Evolutionary conservation across 1,140 invertebrate species (phyloP).

Genomic region (Mycetomoellerius zeteki): DNA sequence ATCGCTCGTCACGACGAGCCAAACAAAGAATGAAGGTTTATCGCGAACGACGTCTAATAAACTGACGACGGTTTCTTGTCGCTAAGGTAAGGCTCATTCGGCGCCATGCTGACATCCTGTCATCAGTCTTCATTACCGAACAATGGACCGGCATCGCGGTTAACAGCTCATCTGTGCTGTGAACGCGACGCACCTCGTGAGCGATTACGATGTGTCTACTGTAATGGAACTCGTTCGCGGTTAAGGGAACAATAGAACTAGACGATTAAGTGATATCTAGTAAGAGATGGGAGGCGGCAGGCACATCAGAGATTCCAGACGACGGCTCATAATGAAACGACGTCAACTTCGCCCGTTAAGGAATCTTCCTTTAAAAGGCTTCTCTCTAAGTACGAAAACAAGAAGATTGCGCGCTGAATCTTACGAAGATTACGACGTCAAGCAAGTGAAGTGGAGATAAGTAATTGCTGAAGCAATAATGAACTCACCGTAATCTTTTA

Average conservation of each 20-base stretch:
- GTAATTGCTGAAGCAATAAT: conserved; percentile 56
- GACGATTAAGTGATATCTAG: conserved; percentile 77
- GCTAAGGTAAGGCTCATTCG: conserved; percentile 75
- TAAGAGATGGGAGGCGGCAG: conserved; percentile 68
- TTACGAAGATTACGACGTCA: conserved; percentile 52
- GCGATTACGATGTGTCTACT: conserved; percentile 75
- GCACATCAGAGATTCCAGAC: conserved; percentile 71
- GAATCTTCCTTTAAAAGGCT: conserved; percentile 57
- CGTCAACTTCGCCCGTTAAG: conserved; percentile 66
- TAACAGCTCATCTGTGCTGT: conserved; percentile 78
- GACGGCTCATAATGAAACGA: conserved; percentile 64
- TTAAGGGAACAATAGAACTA: conserved; percentile 75
- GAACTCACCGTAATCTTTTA: conserved; percentile 34
- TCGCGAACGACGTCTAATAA: conserved; percentile 82
- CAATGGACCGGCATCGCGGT: conserved; percentile 76
- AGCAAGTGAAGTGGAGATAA: conserved; percentile 43
- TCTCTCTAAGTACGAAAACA: conserved; percentile 52
- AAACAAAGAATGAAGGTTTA: conserved; percentile 81
- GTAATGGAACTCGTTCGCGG: conserved; percentile 75
- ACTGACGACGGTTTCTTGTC: conserved; percentile 82
- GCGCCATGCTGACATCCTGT: conserved; percentile 76
- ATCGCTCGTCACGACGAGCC: conserved; percentile 76
- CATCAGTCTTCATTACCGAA: conserved; percentile 83
- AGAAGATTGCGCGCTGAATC: conserved; percentile 59
- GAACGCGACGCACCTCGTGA: conserved; percentile 70